Evolutionary conservation across 2,113 vertebrate species (phyloP), one percentile per base, ranked within the genome.

Genomic region (Melanocharis versteri): DNA sequence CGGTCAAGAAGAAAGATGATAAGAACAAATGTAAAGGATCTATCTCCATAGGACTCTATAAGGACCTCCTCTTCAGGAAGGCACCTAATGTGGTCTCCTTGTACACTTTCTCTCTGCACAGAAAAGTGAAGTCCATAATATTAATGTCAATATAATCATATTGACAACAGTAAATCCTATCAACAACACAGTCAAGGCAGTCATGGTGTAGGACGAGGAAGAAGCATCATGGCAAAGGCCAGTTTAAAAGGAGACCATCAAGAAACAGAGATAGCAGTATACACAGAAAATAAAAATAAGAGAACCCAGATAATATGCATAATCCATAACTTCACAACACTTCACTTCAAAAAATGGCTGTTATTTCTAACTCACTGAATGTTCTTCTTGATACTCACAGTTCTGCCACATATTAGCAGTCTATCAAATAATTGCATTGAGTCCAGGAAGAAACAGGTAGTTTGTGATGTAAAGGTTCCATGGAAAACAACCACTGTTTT

Each of bases 201-300:
- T 15, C 78, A 70, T 64, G 42, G 69, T 45, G 42, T 61, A 65
- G 91, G 53, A 92, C 65, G 48, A 85, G 64, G 30, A 96, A 90
- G 57, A 96, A 96, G 58, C 90, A 95, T 75, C 47, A 56, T 44
- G 83, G 86, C 39, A 95, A 96, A 42, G 82, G 94, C 42, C 90
- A 95, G 26, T 81, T 95, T 40, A 95, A 91, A 79, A 94, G 89
- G 54, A 97, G 72, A 72, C 64, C 75, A 54, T 98, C 97, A 42
- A 98, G 96, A 88, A 98, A 97, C 72, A 97, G 80, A 92, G 97
- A 98, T 9, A 84, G 93, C 62, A 97, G 76, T 61, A 88, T 97
- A 83, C 56, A 95, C 12, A 96, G 68, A 61, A 92, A 51, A 95
- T 77, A 91, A 85, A 91, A 95, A 92, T 26, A 98, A 94, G 42